phyloP scores from a whole-genome alignment of 1,140 invertebrate species.

The Pogonomyrmex barbatus region DNA sequence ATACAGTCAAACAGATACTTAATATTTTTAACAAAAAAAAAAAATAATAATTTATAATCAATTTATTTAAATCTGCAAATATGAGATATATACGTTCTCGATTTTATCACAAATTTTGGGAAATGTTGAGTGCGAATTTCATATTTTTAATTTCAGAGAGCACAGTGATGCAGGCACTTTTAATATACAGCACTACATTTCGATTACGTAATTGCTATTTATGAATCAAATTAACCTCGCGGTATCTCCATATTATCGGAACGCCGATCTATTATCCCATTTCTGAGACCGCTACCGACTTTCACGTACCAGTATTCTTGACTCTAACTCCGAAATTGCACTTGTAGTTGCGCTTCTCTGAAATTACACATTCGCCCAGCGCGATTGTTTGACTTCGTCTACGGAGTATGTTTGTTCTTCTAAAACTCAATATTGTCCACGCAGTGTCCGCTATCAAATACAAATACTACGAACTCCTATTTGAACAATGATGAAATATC shows the following conservation, averaged over 20 bases:
- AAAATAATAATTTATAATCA: not conserved
- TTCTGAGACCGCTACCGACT: conserved; percentile 10
- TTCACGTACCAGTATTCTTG: conserved; percentile 47
- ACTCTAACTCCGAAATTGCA: conserved; percentile 51
- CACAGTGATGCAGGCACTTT: not conserved
- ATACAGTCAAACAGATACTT: not conserved
- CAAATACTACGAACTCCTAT: conserved; percentile 52
- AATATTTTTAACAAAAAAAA: conserved; percentile 6
- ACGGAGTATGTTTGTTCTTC: conserved; percentile 55
- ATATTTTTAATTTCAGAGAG: not conserved
- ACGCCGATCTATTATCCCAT: conserved; percentile 33
- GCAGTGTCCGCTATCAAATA: conserved; percentile 64
- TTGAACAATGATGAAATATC: conserved; percentile 59
- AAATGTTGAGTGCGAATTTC: not conserved
- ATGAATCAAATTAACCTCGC: not conserved
- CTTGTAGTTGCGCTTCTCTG: conserved; percentile 50
- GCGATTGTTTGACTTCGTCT: conserved; percentile 68
- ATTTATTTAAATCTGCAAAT: not conserved
- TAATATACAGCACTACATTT: not conserved
- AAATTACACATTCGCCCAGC: conserved; percentile 50
- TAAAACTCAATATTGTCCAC: conserved; percentile 68
- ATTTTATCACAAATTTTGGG: not conserved
- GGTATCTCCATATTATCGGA: not conserved
- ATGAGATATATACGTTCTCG: not conserved
- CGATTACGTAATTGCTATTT: not conserved